Percentiles rank a stretch among this genome's conserved stretches.
These are phyloP conservation scores for Sycophila texana DNA, from an alignment of 2,888 invertebrate species.

Conservation along the genomic window DNA sequence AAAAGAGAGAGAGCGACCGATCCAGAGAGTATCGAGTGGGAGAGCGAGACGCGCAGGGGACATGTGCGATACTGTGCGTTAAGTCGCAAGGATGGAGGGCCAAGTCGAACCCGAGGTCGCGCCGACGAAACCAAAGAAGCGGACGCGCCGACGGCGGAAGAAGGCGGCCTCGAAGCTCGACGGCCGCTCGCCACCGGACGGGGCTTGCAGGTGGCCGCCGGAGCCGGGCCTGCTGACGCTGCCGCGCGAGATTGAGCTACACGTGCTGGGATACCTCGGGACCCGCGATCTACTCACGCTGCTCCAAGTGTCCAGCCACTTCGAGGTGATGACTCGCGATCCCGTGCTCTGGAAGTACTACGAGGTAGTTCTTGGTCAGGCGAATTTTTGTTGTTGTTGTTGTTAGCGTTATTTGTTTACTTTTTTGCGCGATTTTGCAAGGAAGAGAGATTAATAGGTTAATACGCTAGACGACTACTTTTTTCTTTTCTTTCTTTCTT, in stretches of 20 bases:
- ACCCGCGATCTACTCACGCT: conserved; percentile 62
- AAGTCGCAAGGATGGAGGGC: not conserved
- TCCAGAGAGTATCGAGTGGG: not conserved
- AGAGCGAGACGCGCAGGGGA: not conserved
- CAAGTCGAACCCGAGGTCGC: not conserved
- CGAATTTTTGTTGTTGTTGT: no score
- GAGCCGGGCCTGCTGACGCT: conserved; percentile 50
- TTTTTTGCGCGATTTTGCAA: no score
- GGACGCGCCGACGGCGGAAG: not conserved
- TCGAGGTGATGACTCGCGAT: conserved; percentile 61
- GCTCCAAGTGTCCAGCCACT: conserved; percentile 61
- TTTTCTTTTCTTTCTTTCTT: no score
- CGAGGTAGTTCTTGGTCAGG: conserved; percentile 61
- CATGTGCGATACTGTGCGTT: conserved; percentile 6
- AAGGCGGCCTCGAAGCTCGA: not conserved
- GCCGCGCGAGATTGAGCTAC: conserved; percentile 65
- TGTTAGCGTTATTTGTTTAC: no score
- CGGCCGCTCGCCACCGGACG: not conserved
- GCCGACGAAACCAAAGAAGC: no score
- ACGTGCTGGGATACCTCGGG: conserved; percentile 65
- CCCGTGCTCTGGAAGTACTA: conserved; percentile 65
- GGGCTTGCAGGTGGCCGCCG: not conserved
- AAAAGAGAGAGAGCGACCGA: not conserved
- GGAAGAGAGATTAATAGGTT: no score
- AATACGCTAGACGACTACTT: no score